Base-by-base conservation (phyloP, 30 jellyfish, hydroid and myxozoan genomes). In the Morbakka virulenta region DNA sequence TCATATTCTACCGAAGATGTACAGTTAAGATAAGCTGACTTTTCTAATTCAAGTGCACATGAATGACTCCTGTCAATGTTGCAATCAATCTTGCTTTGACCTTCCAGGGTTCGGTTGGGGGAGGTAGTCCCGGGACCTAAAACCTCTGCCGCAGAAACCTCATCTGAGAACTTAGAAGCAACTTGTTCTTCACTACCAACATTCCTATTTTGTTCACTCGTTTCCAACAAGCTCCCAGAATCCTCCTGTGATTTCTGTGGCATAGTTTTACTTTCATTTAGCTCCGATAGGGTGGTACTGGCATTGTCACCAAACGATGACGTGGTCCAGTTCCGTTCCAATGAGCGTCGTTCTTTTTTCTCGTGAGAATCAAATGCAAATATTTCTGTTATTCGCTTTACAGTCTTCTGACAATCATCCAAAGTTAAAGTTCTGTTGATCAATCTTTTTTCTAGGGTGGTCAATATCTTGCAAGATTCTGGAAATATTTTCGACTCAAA, bases 401-500 rank as follows among this genome's bases (percentile, higher is more conserved):
- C 94, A 12, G 65, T 80, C 28, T 79, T 52, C 30, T 81, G 63
- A 36, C 83, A 69, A 47, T 51, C 79, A 47, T 65, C 79, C 31
- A 76, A 79, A 11, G 94, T 49, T 29, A 62, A 13, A 26, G 28
- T 79, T 21, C 41, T 52, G 6, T 76, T 85, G 20, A 89, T 79
- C 1, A 89, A 47, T 6, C 79, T 33, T 33, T 50, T 50, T 50
- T 89, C 97, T 28, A 83, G 85, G 1, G 67, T 2, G 51, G 26
- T 28, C 9, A 83, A 63, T 9, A 35, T 74, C 13, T 76, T 27
- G 69, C 98, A 91, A 12, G 89, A 64, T 36, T 53, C 52, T n/a
- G 98, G 98, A 57, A 77, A 89, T 0, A 85, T 77, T 4, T 88
- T 83, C 28, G 96, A 82, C 67, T 85, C 96, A 26, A 84, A 76